phyloP scores from a whole-genome alignment of 2,888 invertebrate genomes.

The Agrilus cyanescens region DNA sequence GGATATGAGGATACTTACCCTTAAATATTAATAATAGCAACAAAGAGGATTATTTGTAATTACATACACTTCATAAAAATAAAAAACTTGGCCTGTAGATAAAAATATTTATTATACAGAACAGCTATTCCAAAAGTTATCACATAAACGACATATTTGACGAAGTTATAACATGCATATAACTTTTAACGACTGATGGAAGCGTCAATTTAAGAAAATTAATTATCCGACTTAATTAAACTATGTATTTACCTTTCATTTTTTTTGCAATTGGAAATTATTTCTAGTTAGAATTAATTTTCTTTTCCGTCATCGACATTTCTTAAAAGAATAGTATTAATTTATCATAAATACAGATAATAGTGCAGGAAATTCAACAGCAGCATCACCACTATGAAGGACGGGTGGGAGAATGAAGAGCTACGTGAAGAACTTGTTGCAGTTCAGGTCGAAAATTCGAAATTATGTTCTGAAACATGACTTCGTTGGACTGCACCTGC shows the following conservation, averaged over 20 bases:
- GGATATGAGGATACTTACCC: no score
- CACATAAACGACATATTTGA: conserved; percentile 13
- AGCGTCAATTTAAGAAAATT: conserved; percentile 4
- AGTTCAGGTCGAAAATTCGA: conserved; percentile 66
- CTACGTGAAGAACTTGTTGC: conserved; percentile 71
- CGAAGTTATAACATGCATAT: conserved; percentile 6
- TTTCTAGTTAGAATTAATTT: no score
- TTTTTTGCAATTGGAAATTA: no score
- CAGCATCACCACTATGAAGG: conserved; percentile 9
- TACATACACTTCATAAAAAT: no score
- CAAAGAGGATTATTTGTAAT: no score
- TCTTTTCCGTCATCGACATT: no score
- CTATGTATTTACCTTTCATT: conserved; percentile 2
- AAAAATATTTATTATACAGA: conserved; percentile 19
- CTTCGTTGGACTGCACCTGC: conserved; percentile 64
- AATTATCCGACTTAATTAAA: conserved; percentile 5
- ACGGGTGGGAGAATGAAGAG: conserved; percentile 37
- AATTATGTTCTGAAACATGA: conserved; percentile 32
- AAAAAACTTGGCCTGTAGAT: conserved; percentile 11
- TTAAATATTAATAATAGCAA: no score
- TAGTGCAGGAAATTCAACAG: neutral
- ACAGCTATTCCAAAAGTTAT: conserved; percentile 18
- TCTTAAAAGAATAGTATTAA: no score
- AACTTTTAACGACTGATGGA: conserved; percentile 6
- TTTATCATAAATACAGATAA: no score